Evolutionary conservation across 2,888 invertebrate genomes (phyloP), one percentile per base, ranked within the genome.

Genomic region (Drosophila macrothrix): DNA sequence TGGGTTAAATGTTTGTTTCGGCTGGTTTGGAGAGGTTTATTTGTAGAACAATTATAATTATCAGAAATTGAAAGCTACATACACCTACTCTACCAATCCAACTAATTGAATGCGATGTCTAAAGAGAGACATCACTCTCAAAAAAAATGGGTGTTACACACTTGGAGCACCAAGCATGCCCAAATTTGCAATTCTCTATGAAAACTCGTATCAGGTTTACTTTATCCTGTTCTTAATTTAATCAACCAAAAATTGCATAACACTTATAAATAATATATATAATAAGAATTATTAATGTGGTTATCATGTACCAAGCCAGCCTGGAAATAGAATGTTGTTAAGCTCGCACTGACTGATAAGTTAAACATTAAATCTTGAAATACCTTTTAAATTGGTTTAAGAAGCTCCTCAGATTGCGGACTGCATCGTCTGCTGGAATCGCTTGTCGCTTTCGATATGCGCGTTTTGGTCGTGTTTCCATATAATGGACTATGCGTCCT

Each of bases 251-350:
- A 29, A 29, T 29, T 7, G 29, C 29, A 29, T 29, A 29, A 29
- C 1, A 6, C 6, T 7, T 29, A 29, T 0, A 7, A 1, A 29
- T 5, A 1, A 7, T 29, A 29, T 7, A 29, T 29, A 9, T 31
- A 0, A 31, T 9, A 1, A 33, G 4, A 9, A 31, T 19, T n/a
- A 39, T 7, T 19, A 19, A n/a, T n/a, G n/a, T n/a, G n/a, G n/a
- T n/a, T n/a, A 41, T 41, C 10, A 4, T 4, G 2, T 4, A 19
- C 1, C 16, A 39, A 37, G 16, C 6, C 37, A 0, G 0, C 10
- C 10, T 10, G 19, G 10, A 19, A 9, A 41, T n/a, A 10, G n/a
- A 41, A n/a, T n/a, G 41, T 41, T 41, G n/a, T 4, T 41, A 10
- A 10, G n/a, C 39, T 37, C 16, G 16, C 19, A 19, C 19, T 39